phyloP scores from a whole-genome alignment of 2,797 vertebrate genomes.

The Labeo calbasu region DNA sequence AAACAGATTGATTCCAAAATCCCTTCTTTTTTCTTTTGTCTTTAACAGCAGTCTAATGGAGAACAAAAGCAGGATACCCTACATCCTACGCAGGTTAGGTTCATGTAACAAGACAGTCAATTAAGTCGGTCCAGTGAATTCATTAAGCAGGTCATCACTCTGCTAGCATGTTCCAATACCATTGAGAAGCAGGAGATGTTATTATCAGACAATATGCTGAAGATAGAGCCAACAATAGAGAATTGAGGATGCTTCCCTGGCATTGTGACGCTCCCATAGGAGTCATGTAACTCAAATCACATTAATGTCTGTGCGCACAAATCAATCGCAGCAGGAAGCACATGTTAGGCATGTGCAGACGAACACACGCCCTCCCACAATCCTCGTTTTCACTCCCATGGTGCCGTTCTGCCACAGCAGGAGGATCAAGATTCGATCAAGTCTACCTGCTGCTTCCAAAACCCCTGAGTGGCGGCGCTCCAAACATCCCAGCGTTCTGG shows the following conservation, averaged over 20 bases:
- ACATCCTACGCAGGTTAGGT: background rate
- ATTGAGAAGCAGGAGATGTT: background rate
- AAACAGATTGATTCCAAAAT: slow-evolving; percentile 43
- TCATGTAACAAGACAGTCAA: slow-evolving; percentile 28
- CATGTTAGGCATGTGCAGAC: slow-evolving; percentile 25
- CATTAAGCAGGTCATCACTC: slow-evolving; percentile 19
- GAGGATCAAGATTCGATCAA: background rate
- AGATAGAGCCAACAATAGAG: slow-evolving; percentile 1
- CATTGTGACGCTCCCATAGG: background rate
- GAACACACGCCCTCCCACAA: slow-evolving; percentile 32
- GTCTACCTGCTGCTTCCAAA: slow-evolving; percentile 31
- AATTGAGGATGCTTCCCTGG: slow-evolving; percentile 12
- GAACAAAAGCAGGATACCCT: background rate
- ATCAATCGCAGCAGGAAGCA: slow-evolving; percentile 31
- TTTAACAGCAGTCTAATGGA: slow-evolving; percentile 24
- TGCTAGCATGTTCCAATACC: background rate
- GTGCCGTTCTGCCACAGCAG: slow-evolving; percentile 28
- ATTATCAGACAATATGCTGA: slow-evolving; percentile 27
- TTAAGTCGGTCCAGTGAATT: slow-evolving; percentile 11
- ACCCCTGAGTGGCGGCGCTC: background rate
- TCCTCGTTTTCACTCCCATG: background rate
- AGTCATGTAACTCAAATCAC: slow-evolving; percentile 18
- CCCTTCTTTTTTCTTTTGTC: background rate
- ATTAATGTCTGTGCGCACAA: slow-evolving; percentile 19
- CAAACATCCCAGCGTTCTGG: slow-evolving; percentile 16